Conservation (phyloP, 1,140 invertebrate genomes). For the Zaprionus capensis region DNA sequence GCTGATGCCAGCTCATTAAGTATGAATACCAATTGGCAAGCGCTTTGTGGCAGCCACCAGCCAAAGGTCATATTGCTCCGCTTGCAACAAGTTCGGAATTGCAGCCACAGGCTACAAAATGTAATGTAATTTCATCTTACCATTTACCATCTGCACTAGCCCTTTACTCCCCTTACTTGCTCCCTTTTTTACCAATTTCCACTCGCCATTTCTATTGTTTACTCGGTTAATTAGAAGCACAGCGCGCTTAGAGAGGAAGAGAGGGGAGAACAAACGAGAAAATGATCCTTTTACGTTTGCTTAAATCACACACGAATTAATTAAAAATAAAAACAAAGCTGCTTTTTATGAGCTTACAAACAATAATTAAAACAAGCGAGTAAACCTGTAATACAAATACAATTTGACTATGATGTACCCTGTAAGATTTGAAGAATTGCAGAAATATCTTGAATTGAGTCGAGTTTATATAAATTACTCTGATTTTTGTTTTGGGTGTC, state of each 20-base stretch:
- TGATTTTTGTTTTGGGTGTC: background rate
- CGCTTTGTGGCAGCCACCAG: background rate
- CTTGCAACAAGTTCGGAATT: constrained; percentile 40
- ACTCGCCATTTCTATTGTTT: constrained; percentile 51
- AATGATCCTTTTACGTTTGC: background rate
- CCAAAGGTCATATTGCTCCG: constrained; percentile 17
- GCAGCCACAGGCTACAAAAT: constrained; percentile 28
- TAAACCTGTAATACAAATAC: background rate
- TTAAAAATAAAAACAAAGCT: constrained; percentile 4
- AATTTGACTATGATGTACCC: background rate
- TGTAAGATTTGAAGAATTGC: background rate
- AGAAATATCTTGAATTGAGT: no score
- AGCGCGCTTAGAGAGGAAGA: no score
- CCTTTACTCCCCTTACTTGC: background rate
- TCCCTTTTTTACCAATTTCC: background rate
- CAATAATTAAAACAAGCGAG: constrained; percentile 14
- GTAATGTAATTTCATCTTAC: constrained; percentile 47
- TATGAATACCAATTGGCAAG: constrained; percentile 60
- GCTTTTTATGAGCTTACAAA: background rate
- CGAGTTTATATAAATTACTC: no score
- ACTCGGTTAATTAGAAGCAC: constrained; percentile 56
- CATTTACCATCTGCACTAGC: constrained; percentile 19
- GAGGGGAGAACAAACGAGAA: background rate
- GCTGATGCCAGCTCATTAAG: constrained; percentile 61
- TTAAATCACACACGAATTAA: constrained; percentile 9